Base-by-base conservation (phyloP, 2,888 invertebrate genomes). In the Orthosia gothica region DNA sequence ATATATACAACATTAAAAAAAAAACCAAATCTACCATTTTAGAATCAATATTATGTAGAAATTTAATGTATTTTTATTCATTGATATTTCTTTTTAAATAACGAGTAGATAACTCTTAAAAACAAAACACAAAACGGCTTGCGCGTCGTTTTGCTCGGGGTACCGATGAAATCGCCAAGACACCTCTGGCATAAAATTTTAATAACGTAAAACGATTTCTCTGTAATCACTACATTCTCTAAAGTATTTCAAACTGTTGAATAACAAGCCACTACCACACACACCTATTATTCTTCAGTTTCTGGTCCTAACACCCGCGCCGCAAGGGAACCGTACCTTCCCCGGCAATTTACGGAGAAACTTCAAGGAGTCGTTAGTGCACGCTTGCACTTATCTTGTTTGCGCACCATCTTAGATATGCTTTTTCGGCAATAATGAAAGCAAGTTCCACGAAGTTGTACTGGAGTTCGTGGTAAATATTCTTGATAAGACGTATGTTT, bases 331-430 rank as follows among this genome's bases (percentile, higher is more conserved):
- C 61, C 32, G 20, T 64, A 68, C 71, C 66, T 64, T 77, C 63
- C 15, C 55, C 58, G 45, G 74, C 62, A 79, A 85, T 83, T 82
- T 87, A 77, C 76, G 63, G 57, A 66, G 73, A 78, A 85, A 85
- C 76, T 87, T 69, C 64, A 75, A 73, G 66, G 64, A 83, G 82
- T 88, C 83, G 82, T 88, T 88, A 88, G 85, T 78, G 80, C 79
- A 84, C 70, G 67, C 68, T 73, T 63, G 70, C 47, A 54, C 68
- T 79, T 88, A 88, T 86, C 83, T 83, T 77, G 76, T 67, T 72
- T 66, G 74, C 68, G 65, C 62, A 70, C 59, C 32, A 74, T 79
- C 81, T 84, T 65, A 70, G 69, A 84, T 79, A 74, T 73, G 78
- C 74, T 70, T 86, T 85, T 84, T 79, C 59, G 71, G 67, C 40